Evolutionary conservation across 30 jellyfish, hydroid and myxozoan species (phyloP).

Genomic region (Rhopilema esculentum): DNA sequence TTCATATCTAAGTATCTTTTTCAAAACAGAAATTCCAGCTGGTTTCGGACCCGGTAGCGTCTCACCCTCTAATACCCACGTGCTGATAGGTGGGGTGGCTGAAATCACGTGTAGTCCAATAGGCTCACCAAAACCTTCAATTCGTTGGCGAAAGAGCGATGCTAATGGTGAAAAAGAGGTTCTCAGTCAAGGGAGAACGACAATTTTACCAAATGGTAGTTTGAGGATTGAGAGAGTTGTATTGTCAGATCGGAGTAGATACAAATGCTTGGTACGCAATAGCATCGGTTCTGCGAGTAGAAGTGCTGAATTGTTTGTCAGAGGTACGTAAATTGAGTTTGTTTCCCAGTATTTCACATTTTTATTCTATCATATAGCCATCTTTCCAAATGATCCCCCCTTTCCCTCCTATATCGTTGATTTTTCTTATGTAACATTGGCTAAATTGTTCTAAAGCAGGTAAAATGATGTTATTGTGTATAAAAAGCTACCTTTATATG

Average conservation of each 20-base stretch:
- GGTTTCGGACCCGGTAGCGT: slow-evolving; percentile 84
- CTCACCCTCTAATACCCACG: slow-evolving; percentile 83
- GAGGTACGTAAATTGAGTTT: slow-evolving; percentile 50
- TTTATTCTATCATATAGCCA: too few species aligned
- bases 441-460: too few species aligned
- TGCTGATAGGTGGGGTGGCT: slow-evolving; percentile 77
- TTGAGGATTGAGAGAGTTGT: slow-evolving; percentile 68
- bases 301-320: slow-evolving; percentile 68
- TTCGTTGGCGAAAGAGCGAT: slow-evolving; percentile 76
- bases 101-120: slow-evolving; percentile 87
- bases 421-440: too few species aligned
- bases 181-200: slow-evolving; percentile 56
- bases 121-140: slow-evolving; percentile 89
- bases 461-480: too few species aligned
- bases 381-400: too few species aligned
- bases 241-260: slow-evolving; percentile 73
- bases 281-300: slow-evolving; percentile 64
- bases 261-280: slow-evolving; percentile 82
- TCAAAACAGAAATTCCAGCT: slow-evolving; percentile 70
- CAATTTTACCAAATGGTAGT: slow-evolving; percentile 67
- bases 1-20: neutral
- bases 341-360: too few species aligned
- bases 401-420: too few species aligned
- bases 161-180: slow-evolving; percentile 39
- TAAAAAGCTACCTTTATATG: too few species aligned